A percentile compares a stretch with the other conserved stretches of the same genome.
These are phyloP conservation scores for Aromia moschata DNA, from an alignment of 2,888 invertebrate species.

Conservation along the genomic window DNA sequence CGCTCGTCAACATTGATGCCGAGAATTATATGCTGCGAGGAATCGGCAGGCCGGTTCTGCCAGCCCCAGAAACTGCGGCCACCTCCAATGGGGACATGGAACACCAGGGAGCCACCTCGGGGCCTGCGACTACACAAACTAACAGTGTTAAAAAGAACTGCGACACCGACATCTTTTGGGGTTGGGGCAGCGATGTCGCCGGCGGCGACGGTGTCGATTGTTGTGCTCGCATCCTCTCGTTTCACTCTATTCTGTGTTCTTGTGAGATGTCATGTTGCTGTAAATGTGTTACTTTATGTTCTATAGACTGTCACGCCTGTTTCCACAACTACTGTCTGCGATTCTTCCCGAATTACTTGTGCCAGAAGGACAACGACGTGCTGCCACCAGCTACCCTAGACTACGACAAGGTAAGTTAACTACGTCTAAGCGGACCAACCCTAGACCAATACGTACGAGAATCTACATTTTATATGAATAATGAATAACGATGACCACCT, in stretches of 20 bases:
- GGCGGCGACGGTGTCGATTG: constrained; percentile 49
- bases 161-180: constrained; percentile 42
- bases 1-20: constrained; percentile 63
- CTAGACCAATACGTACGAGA: not conserved
- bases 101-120: constrained; percentile 33
- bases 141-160: constrained; percentile 5
- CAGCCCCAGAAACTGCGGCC: constrained; percentile 51
- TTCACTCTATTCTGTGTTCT: constrained; percentile 63
- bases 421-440: not conserved
- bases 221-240: constrained; percentile 64
- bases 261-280: constrained; percentile 68
- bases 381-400: constrained; percentile 59
- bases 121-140: constrained; percentile 19
- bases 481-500: not conserved
- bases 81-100: constrained; percentile 44
- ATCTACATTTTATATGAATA: constrained; percentile 2
- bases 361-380: constrained; percentile 60
- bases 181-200: constrained; percentile 39
- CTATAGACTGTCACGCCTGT: constrained; percentile 73
- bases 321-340: constrained; percentile 70
- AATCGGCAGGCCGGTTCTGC: constrained; percentile 54
- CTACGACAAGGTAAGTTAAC: constrained; percentile 63
- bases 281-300: constrained; percentile 70
- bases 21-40: constrained; percentile 67
- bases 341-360: constrained; percentile 59